Percentiles rank a stretch among this genome's conserved stretches.
Evolutionary conservation across 2,888 invertebrate species (phyloP).

Genomic region (Ernsta delagoae): DNA sequence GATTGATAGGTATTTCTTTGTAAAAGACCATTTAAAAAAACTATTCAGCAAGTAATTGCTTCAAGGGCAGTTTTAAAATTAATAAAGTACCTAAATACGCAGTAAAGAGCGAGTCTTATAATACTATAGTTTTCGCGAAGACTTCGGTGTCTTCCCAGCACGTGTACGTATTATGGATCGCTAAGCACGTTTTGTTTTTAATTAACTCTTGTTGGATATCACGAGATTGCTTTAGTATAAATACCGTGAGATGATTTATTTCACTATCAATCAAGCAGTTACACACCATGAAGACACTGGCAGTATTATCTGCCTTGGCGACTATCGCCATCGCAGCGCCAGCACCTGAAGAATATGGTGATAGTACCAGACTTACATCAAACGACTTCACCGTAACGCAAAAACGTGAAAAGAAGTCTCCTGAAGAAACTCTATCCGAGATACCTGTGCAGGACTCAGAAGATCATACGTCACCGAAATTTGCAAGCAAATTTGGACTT

Average conservation of each 20-base stretch:
- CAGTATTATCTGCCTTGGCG: slow-evolving; percentile 65
- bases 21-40: no score
- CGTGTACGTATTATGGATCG: slow-evolving; percentile 39
- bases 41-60: no score
- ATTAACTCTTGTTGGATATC: slow-evolving; percentile 43
- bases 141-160: slow-evolving; percentile 52
- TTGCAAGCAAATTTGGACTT: slow-evolving; percentile 36
- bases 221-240: slow-evolving; percentile 62
- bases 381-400: slow-evolving; percentile 45
- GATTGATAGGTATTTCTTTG: no score
- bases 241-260: slow-evolving; percentile 48
- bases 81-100: not conserved
- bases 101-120: not conserved
- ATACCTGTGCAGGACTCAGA: slow-evolving; percentile 31
- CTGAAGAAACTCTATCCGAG: slow-evolving; percentile 46
- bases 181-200: slow-evolving; percentile 66
- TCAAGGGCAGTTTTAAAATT: not conserved
- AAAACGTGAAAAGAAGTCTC: slow-evolving; percentile 61
- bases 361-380: slow-evolving; percentile 42
- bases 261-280: slow-evolving; percentile 58
- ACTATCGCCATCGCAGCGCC: slow-evolving; percentile 65
- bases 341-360: slow-evolving; percentile 51
- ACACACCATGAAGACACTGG: slow-evolving; percentile 71
- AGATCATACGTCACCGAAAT: slow-evolving; percentile 24
- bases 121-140: slow-evolving; percentile 26